phyloP scores from a whole-genome alignment of 2,888 invertebrate genomes.

The Boloria euphrosyne region DNA sequence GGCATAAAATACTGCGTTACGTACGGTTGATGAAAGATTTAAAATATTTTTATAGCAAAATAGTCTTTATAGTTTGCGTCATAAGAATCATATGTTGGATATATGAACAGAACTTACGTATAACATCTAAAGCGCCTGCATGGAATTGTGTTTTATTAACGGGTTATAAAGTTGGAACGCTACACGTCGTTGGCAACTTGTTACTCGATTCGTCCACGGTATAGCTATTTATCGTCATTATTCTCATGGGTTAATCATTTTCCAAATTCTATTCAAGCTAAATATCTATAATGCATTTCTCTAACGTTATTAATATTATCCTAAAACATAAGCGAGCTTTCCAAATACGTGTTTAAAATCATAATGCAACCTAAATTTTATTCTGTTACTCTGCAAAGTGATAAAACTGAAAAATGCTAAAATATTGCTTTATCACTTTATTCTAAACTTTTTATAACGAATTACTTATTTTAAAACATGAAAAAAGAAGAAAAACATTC shows the following conservation, averaged over 20 bases:
- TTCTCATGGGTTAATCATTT: constrained; percentile 70
- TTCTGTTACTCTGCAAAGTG: too few species aligned
- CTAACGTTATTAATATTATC: too few species aligned
- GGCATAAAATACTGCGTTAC: constrained; percentile 75
- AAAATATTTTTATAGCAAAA: constrained; percentile 18
- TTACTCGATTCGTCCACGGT: constrained; percentile 63
- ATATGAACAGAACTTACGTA: constrained; percentile 37
- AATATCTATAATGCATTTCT: constrained; percentile 30
- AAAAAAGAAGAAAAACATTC: neutral
- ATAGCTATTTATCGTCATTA: constrained; percentile 64
- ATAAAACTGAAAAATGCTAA: too few species aligned
- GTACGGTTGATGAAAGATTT: constrained; percentile 28
- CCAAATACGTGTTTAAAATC: too few species aligned
- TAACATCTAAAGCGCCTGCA: constrained; percentile 66
- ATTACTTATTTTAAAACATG: neutral
- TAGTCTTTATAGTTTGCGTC: constrained; percentile 26
- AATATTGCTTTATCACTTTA: neutral
- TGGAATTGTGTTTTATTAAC: constrained; percentile 81
- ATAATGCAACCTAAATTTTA: too few species aligned
- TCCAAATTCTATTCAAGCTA: constrained; percentile 56
- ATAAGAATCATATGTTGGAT: constrained; percentile 27
- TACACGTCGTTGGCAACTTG: constrained; percentile 76
- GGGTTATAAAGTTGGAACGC: constrained; percentile 75
- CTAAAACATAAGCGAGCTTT: too few species aligned
- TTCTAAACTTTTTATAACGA: neutral